A percentile compares a stretch with the other conserved stretches of the same genome.
Conservation (phyloP, 1,140 invertebrate genomes). For the Diachasma alloeum region DNA sequence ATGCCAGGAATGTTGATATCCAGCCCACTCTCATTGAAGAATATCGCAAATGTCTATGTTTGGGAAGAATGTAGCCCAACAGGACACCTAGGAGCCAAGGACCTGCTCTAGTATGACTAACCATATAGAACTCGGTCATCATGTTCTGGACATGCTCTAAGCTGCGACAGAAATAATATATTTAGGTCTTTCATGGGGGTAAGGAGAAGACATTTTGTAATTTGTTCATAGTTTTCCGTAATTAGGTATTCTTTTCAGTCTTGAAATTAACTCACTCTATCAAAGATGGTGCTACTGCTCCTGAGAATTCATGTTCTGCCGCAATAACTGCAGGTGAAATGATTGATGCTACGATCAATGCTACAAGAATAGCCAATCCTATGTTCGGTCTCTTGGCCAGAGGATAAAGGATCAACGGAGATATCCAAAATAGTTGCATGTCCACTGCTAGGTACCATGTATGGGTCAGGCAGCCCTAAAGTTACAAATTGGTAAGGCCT, state of each 20-base stretch:
- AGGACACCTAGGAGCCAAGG: slow-evolving; percentile 70
- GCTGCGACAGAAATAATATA: not conserved
- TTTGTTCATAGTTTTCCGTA: too few relatives aligned
- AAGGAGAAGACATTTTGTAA: too few relatives aligned
- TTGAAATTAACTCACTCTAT: too few relatives aligned
- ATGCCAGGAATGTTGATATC: slow-evolving; percentile 1
- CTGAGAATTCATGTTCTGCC: slow-evolving; percentile 13
- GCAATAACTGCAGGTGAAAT: slow-evolving; percentile 12
- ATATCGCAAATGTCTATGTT: not conserved
- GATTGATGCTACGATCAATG: slow-evolving; percentile 20
- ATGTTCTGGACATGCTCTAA: not conserved
- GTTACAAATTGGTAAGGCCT: too few relatives aligned
- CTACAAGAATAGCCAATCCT: not conserved
- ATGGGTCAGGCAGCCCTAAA: slow-evolving; percentile 52
- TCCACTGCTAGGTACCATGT: slow-evolving; percentile 61
- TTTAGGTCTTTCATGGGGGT: not conserved
- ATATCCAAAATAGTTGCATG: slow-evolving; percentile 55
- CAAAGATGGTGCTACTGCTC: not conserved
- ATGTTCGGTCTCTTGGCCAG: slow-evolving; percentile 39
- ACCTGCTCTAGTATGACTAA: slow-evolving; percentile 59
- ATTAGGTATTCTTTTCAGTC: too few relatives aligned
- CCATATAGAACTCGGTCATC: slow-evolving; percentile 41
- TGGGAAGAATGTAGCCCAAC: slow-evolving; percentile 58
- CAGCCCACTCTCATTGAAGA: not conserved
- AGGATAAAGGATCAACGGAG: slow-evolving; percentile 53